These are phyloP conservation scores for Diploscapter pachys DNA, from an alignment of 1,140 invertebrate genomes.

Conservation along the genomic window DNA sequence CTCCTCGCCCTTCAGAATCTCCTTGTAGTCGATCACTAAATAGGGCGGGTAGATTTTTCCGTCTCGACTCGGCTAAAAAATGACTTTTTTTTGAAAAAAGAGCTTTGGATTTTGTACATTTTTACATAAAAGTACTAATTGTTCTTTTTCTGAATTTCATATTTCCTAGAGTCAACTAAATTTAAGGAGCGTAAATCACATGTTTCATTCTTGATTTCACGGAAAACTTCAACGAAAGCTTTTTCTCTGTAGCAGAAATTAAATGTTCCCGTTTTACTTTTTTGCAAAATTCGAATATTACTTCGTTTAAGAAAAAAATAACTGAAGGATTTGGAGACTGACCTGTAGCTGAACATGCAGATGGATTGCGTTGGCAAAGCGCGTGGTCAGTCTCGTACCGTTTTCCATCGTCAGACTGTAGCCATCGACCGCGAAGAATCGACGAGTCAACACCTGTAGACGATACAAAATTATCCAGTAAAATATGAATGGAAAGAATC, in stretches of 20 bases:
- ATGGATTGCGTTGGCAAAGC: slow-evolving; percentile 51
- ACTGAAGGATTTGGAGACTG: no score
- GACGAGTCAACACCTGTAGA: slow-evolving; percentile 28
- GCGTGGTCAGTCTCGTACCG: slow-evolving; percentile 13
- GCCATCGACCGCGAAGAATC: slow-evolving; percentile 48
- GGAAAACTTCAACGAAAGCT: neutral
- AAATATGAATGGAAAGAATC: no score
- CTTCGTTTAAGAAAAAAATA: no score
- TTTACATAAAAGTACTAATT: neutral
- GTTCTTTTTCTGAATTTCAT: neutral
- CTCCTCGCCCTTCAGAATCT: slow-evolving; percentile 6
- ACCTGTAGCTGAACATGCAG: slow-evolving; percentile 56
- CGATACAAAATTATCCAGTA: no score
- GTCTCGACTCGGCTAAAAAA: slow-evolving; percentile 43
- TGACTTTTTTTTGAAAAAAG: neutral
- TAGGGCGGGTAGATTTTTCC: slow-evolving; percentile 62
- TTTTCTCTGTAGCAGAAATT: neutral
- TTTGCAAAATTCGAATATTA: no score
- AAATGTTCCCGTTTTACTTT: no score
- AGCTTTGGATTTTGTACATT: neutral
- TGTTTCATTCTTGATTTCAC: slow-evolving; percentile 7
- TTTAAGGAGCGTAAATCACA: slow-evolving; percentile 3
- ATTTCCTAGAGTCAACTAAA: slow-evolving; percentile 13
- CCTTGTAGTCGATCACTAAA: slow-evolving; percentile 42
- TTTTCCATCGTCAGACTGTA: slow-evolving; percentile 21